These are phyloP conservation scores for Ciconia boyciana DNA, from an alignment of 2,113 vertebrate species.

Conservation along the genomic window DNA sequence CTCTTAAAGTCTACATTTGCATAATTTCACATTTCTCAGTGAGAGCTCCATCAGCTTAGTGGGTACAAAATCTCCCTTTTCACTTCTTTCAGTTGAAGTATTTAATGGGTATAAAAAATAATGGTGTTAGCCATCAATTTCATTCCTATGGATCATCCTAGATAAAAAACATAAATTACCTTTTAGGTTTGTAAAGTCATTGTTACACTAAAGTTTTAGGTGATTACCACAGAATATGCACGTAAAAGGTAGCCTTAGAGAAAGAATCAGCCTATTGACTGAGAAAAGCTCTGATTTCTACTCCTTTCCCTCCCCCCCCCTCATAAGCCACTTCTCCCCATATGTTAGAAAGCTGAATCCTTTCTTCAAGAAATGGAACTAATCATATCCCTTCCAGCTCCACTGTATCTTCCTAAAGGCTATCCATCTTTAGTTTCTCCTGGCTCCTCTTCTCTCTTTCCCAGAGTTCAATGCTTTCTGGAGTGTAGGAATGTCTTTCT, in stretches of 20 bases:
- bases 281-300: constrained; percentile 1
- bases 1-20: constrained; percentile 47
- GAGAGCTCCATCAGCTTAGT: constrained; percentile 23
- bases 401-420: background rate
- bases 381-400: background rate
- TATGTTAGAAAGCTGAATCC: constrained; percentile 15
- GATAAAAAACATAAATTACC: constrained; percentile 62
- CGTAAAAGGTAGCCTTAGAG: constrained; percentile 34
- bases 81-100: constrained; percentile 31
- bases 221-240: constrained; percentile 24
- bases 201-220: constrained; percentile 43
- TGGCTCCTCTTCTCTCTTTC: background rate
- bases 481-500: constrained; percentile 4
- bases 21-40: constrained; percentile 65
- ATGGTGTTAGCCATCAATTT: constrained; percentile 43
- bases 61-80: constrained; percentile 29
- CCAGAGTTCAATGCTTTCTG: background rate
- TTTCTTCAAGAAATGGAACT: background rate
- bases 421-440: background rate
- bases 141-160: constrained; percentile 58
- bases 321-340: background rate
- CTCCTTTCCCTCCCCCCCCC: background rate
- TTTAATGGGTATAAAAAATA: constrained; percentile 64
- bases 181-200: constrained; percentile 49
- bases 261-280: constrained; percentile 14